Base-by-base conservation (phyloP, 1,140 invertebrate genomes). In the Solen grandis region DNA sequence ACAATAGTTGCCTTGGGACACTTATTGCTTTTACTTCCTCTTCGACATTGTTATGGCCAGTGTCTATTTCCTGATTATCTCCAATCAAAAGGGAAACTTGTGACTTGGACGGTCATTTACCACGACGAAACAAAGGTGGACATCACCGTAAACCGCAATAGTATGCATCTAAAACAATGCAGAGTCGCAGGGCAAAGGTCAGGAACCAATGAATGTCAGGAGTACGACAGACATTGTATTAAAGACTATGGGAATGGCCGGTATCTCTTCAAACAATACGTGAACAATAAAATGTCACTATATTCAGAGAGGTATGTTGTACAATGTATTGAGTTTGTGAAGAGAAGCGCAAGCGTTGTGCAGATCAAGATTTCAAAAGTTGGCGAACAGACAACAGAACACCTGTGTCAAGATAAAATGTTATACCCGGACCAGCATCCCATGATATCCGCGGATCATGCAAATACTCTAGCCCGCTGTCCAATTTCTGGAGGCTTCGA, bases 11-110 rank as follows among this genome's bases (percentile, higher is more conserved):
- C n/a, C n/a, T n/a, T n/a, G 52, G 27, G 27, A 8, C 27, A 54
- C 27, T 22, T 54, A 25, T 19, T 8, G 8, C 27, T 19, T 25
- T 54, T 54, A 25, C 27, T 54, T 19, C 27, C 4, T 22, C 27
- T 76, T 25, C 74, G 60, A 29, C n/a, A n/a, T 16, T 78, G 65
- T 57, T 35, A 29, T 10, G 13, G 29, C 25, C 63, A 68, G 25
- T 80, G 77, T 73, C 54, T 22, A 2, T 80, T 80, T 65, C 66
- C 77, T 14, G 68, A 63, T 1, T 80, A 65, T 27, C 25, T 80
- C n/a, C 77, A 80, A 55, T 63, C 77, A 14, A 25, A 50, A 16
- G 77, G 77, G 3, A 50, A 72, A 27, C 46, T 38, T 0, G 59
- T 68, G 10, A 72, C 68, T 33, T 80, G 77, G 77, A 65, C 60